Percentiles rank a stretch among this genome's conserved stretches.
Evolutionary conservation across 2,888 invertebrate species (phyloP).

Genomic region (Baronia brevicornis): DNA sequence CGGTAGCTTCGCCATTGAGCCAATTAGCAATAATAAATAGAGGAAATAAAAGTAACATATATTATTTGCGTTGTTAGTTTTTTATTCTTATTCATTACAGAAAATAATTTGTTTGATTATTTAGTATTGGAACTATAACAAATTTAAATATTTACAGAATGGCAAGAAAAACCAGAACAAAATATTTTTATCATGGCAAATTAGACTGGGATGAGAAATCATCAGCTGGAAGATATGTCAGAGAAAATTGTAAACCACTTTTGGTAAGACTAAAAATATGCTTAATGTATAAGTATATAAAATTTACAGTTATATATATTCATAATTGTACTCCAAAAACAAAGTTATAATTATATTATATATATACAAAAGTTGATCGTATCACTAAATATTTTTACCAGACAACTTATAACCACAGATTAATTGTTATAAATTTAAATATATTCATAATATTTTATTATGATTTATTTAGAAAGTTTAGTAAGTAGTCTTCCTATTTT

Average conservation of each 20-base stretch:
- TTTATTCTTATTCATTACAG: conserved; percentile 10
- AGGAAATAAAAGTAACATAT: no score
- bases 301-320: neutral
- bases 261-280: conserved; percentile 77
- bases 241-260: conserved; percentile 98
- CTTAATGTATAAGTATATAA: conserved; percentile 2
- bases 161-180: conserved; percentile 94
- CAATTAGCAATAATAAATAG: no score
- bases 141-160: conserved; percentile 70
- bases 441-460: no score
- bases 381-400: no score
- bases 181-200: conserved; percentile 98
- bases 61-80: no score
- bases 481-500: no score
- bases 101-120: neutral
- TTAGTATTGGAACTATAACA: conserved; percentile 4
- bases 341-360: neutral
- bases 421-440: no score
- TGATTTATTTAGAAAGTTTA: no score
- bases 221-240: conserved; percentile 96
- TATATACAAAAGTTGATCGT: no score
- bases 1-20: no score
- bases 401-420: no score
- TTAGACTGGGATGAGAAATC: conserved; percentile 99
- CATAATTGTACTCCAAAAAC: no score